Percentiles rank a stretch among this genome's conserved stretches.
phyloP scores from a whole-genome alignment of 2,888 invertebrate genomes.

The Hydriomena furcata region DNA sequence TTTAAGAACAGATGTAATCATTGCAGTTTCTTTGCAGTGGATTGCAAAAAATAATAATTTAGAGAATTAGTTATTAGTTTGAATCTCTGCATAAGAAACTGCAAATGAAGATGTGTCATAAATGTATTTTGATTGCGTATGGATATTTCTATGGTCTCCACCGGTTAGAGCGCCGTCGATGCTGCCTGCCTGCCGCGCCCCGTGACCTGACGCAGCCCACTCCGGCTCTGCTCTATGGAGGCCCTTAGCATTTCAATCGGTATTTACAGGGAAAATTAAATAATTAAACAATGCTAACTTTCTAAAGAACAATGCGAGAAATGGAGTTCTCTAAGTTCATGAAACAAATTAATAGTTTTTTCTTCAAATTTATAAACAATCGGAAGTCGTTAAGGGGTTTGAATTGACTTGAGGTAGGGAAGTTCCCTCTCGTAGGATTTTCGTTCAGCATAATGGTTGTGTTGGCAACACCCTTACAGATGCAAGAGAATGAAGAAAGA shows the following conservation, averaged over 20 bases:
- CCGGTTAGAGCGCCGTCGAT: conserved; percentile 79
- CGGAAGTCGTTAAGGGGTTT: conserved; percentile 62
- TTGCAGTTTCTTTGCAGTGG: conserved; percentile 74
- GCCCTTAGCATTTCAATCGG: conserved; percentile 82
- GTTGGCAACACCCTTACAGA: conserved; percentile 82
- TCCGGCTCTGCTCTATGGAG: conserved; percentile 73
- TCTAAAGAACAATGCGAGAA: conserved; percentile 57
- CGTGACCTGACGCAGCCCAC: conserved; percentile 64
- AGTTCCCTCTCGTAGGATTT: conserved; percentile 69
- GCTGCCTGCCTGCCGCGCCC: conserved; percentile 68
- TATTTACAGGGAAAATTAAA: conserved; percentile 82
- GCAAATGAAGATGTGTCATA: conserved; percentile 76
- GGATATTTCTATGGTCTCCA: conserved; percentile 82
- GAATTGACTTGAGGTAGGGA: conserved; percentile 77
- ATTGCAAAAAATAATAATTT: conserved; percentile 18
- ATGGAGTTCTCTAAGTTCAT: conserved; percentile 58
- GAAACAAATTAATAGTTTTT: conserved; percentile 40
- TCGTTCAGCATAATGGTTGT: conserved; percentile 83
- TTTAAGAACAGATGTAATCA: conserved; percentile 74
- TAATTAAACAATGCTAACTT: conserved; percentile 77
- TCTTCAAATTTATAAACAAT: conserved; percentile 36
- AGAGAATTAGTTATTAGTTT: conserved; percentile 20
- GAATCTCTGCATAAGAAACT: conserved; percentile 65
- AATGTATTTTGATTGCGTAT: conserved; percentile 82
- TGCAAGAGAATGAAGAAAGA: conserved; percentile 67